Conservation (phyloP, 2,113 vertebrate species). For the Herpailurus yagouaroundi region DNA sequence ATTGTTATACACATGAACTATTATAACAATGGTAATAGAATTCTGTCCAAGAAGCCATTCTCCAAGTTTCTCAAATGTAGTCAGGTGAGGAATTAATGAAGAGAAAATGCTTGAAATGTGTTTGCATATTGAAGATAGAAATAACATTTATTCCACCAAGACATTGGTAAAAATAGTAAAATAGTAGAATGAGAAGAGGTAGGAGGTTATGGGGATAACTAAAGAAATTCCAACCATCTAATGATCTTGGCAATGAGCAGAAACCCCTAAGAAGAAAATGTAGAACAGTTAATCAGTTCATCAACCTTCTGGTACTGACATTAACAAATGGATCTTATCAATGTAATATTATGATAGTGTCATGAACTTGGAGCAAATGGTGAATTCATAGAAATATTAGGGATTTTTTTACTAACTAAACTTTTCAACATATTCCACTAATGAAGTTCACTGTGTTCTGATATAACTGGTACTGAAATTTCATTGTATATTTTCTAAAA, state of each 20-base stretch:
- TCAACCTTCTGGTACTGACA: background rate
- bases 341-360: background rate
- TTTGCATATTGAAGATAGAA: background rate
- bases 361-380: background rate
- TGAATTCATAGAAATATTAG: background rate
- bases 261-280: background rate
- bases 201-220: background rate
- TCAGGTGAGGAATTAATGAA: background rate
- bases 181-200: background rate
- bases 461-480: background rate
- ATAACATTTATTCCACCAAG: background rate
- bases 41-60: background rate
- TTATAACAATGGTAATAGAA: background rate
- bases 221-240: background rate
- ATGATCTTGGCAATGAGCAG: background rate
- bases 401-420: background rate
- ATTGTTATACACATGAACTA: background rate
- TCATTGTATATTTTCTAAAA: background rate
- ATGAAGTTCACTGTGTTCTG: background rate
- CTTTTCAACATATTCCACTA: background rate
- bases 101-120: background rate
- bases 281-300: background rate
- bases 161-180: background rate
- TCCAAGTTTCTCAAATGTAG: background rate
- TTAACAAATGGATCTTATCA: background rate